These are phyloP conservation scores for Paraplagusia blochii DNA, from an alignment of 2,113 vertebrate genomes.

Conservation along the genomic window DNA sequence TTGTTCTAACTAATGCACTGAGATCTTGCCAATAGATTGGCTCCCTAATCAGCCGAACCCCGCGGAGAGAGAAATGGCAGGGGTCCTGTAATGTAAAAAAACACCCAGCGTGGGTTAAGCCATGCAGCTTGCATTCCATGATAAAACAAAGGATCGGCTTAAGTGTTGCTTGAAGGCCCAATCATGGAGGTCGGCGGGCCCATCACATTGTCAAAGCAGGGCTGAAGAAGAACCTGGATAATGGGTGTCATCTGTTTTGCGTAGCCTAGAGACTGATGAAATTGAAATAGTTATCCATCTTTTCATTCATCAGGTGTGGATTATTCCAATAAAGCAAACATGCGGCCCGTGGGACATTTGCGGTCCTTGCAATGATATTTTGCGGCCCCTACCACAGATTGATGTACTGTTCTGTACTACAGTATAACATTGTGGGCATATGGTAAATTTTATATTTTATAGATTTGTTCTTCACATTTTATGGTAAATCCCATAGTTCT, in stretches of 20 bases:
- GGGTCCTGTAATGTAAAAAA: conserved; percentile 58
- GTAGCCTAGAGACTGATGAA: not conserved
- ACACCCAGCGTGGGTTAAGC: conserved; percentile 51
- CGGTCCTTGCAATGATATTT: no score
- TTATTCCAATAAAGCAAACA: no score
- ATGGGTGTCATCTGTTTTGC: conserved; percentile 27
- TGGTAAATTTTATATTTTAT: no score
- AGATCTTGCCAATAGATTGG: conserved; percentile 53
- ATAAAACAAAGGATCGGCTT: conserved; percentile 61
- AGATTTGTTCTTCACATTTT: no score
- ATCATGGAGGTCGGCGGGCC: conserved; percentile 42
- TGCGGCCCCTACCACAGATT: no score
- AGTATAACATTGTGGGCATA: no score
- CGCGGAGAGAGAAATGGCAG: conserved; percentile 49
- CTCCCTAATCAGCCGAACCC: conserved; percentile 66
- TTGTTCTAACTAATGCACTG: conserved; percentile 58
- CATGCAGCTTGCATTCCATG: conserved; percentile 46
- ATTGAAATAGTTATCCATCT: no score
- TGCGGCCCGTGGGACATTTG: no score
- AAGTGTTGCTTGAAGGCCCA: conserved; percentile 56
- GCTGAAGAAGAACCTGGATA: conserved; percentile 12
- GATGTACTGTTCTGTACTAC: no score
- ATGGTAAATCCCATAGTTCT: no score
- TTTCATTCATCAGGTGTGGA: no score
- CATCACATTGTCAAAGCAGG: conserved; percentile 15